Percentiles rank a stretch among this genome's conserved stretches.
phyloP scores from a whole-genome alignment of 2,797 vertebrate genomes.

The Pantherophis vulpinus region DNA sequence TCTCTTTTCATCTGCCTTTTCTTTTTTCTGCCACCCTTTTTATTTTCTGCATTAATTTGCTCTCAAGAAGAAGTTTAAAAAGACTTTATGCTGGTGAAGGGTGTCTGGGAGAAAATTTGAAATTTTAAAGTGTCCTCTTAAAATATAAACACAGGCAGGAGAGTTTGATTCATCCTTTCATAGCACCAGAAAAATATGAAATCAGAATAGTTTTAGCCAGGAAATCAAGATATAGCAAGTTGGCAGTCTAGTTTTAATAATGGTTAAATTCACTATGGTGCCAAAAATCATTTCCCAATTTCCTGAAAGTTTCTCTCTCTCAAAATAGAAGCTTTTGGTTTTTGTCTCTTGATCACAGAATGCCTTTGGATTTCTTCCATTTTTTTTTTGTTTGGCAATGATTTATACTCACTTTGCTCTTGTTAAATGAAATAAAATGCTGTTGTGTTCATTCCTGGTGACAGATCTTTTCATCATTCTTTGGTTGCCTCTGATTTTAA shows the following conservation, averaged over 20 bases:
- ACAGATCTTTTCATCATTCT: not conserved
- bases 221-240: not conserved
- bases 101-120: slow-evolving; percentile 13
- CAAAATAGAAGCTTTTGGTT: not conserved
- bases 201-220: not conserved
- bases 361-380: not conserved
- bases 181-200: slow-evolving; percentile 14
- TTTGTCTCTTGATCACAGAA: not conserved
- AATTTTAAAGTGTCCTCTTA: slow-evolving; percentile 18
- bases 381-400: not conserved
- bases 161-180: not conserved
- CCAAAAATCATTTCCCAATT: not conserved
- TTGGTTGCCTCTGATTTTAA: not conserved
- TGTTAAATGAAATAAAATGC: not conserved
- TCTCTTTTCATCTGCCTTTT: slow-evolving; percentile 23
- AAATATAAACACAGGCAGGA: not conserved
- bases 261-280: not conserved
- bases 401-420: not conserved
- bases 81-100: slow-evolving; percentile 10
- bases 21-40: slow-evolving; percentile 31
- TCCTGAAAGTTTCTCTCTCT: not conserved
- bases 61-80: slow-evolving; percentile 5
- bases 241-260: not conserved
- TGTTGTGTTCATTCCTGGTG: not conserved
- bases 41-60: slow-evolving; percentile 15